Evolutionary conservation across 2,113 vertebrate species (phyloP).

Genomic region (Polypterus bichir): DNA sequence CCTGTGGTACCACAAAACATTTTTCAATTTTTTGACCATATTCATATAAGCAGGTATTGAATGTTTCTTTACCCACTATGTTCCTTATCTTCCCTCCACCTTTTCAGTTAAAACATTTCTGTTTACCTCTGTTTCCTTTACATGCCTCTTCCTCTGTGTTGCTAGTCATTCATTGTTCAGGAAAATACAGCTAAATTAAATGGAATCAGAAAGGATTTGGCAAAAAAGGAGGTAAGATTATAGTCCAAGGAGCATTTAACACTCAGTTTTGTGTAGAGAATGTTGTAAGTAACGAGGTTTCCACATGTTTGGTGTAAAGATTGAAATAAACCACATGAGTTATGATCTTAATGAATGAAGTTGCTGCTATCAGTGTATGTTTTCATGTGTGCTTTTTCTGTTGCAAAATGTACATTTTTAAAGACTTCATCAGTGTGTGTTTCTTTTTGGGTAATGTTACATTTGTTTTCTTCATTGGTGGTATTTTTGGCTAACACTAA

Average conservation of each 20-base stretch:
- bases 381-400: no score
- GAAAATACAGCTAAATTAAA: slow-evolving; percentile 54
- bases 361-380: no score
- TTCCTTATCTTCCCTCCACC: slow-evolving; percentile 24
- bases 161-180: slow-evolving; percentile 47
- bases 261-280: slow-evolving; percentile 23
- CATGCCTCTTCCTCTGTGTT: slow-evolving; percentile 43
- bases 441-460: no score
- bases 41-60: no score
- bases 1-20: no score
- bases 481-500: no score
- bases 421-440: no score
- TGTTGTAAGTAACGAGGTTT: background rate
- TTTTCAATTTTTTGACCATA: no score
- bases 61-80: background rate
- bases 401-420: no score
- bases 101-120: slow-evolving; percentile 33
- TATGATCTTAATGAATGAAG: no score
- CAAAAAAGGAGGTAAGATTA: slow-evolving; percentile 48
- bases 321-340: no score
- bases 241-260: slow-evolving; percentile 34
- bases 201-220: slow-evolving; percentile 51
- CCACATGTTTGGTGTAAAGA: background rate
- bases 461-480: no score
- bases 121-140: slow-evolving; percentile 45